Evolutionary conservation across 2,113 vertebrate species (phyloP), one percentile per base, ranked within the genome.

Genomic region (Trinectes maculatus): DNA sequence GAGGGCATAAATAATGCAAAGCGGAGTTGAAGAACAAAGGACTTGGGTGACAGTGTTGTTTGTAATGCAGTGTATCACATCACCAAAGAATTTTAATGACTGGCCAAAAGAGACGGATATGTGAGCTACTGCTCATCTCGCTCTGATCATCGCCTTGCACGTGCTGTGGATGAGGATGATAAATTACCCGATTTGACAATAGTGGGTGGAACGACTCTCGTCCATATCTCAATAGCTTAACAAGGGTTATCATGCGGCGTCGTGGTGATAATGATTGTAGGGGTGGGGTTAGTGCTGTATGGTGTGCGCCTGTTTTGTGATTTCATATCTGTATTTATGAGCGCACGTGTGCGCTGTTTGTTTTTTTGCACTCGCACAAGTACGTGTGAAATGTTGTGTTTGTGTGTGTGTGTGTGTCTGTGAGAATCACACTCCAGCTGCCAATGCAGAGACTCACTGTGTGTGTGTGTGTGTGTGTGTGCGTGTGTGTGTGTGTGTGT

Each of bases 151-250:
- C 44, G 60, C 67, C 63, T 71, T 2, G 9, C 53, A 15, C 68
- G 42, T 52, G 59, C 69, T 55, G 25, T 7, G 43, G 51, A 63
- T 43, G 54, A 1, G 15, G 57, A 60, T 74, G 77, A 86, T 82
- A 57, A 80, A 86, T 78, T 42, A 77, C 75, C 48, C 29, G 40
- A 74, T 84, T 59, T 58, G 48, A 90, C 71, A 82, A 82, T 66
- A 47, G 73, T 79, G 66, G 66, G 64, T 46, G 84, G 67, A 72
- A 63, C 77, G 63, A 19, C 61, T 59, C 55, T 83, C 53, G 70
- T 78, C 80, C 71, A 67, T 64, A 86, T 82, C 73, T 77, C 74
- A 73, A 81, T 60, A 77, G 47, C 75, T 76, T 76, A 85, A 88
- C 71, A 77, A 77, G 78, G 73, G 86, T 86, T 84, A 84, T 85